These are phyloP conservation scores for Poeciliopsis turneri DNA, from an alignment of 2,797 vertebrate species.

Conservation along the genomic window DNA sequence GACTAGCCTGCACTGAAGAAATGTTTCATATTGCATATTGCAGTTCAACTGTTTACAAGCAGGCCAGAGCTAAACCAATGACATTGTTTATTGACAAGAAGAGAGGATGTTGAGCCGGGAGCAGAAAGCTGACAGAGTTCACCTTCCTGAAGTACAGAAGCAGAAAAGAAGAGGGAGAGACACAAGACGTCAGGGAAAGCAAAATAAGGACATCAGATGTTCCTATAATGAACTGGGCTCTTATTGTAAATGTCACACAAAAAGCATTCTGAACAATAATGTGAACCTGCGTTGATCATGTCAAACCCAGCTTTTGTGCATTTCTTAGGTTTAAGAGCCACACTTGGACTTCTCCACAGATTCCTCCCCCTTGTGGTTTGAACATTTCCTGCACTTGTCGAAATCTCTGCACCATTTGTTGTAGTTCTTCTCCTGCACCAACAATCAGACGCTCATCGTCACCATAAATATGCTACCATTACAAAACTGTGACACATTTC, in stretches of 20 bases:
- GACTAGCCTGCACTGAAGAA: neutral
- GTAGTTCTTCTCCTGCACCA: neutral
- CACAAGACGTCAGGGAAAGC: neutral
- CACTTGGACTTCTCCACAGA: neutral
- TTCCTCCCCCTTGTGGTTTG: no score
- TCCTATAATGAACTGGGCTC: neutral
- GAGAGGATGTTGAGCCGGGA: neutral
- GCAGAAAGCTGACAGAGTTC: neutral
- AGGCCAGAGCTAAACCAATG: neutral
- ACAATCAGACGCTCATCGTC: neutral
- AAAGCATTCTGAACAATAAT: neutral
- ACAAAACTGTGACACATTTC: neutral
- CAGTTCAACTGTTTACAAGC: neutral
- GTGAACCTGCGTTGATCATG: neutral
- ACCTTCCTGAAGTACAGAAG: neutral
- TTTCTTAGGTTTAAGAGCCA: neutral
- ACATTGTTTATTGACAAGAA: neutral
- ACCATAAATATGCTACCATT: slow-evolving; percentile 1
- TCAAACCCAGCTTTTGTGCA: neutral
- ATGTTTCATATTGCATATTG: neutral
- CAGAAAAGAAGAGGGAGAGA: neutral
- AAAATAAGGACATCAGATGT: neutral
- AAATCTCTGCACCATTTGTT: neutral
- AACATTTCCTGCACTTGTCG: neutral
- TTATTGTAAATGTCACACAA: neutral